These are phyloP conservation scores for Buphagus erythrorhynchus DNA, from an alignment of 2,797 vertebrate species.

Conservation along the genomic window DNA sequence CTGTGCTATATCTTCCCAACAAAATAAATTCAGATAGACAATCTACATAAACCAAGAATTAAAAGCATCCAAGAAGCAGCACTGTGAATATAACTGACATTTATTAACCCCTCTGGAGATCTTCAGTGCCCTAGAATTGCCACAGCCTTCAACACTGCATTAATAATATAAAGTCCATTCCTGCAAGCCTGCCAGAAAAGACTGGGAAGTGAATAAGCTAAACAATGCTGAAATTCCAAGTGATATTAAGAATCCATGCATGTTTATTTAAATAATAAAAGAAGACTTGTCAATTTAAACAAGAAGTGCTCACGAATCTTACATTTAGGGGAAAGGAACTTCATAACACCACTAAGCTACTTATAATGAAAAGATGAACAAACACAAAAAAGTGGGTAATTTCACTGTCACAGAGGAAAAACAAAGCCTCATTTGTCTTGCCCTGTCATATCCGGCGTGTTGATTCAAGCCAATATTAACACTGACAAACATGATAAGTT, in stretches of 20 bases:
- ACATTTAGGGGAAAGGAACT: not conserved
- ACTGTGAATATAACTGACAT: conserved; percentile 33
- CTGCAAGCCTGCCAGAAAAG: conserved; percentile 65
- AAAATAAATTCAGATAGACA: conserved; percentile 15
- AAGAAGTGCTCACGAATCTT: conserved; percentile 49
- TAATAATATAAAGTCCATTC: conserved; percentile 58
- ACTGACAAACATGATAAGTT: conserved; percentile 13
- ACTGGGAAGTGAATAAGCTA: conserved; percentile 71
- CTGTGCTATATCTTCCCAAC: not conserved
- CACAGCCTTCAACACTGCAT: conserved; percentile 61
- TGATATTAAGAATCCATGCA: conserved; percentile 66
- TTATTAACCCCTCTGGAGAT: conserved; percentile 56
- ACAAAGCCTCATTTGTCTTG: conserved; percentile 61
- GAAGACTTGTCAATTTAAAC: conserved; percentile 67
- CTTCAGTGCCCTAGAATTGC: conserved; percentile 54
- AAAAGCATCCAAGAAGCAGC: conserved; percentile 9
- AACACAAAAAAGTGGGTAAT: conserved; percentile 16
- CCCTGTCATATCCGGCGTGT: conserved; percentile 17
- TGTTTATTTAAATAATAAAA: conserved; percentile 78
- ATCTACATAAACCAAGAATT: conserved; percentile 27
- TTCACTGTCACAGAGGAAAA: conserved; percentile 35
- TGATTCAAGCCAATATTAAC: conserved; percentile 45
- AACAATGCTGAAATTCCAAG: conserved; percentile 76
- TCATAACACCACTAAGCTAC: conserved; percentile 66
- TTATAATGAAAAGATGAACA: conserved; percentile 66